phyloP scores from a whole-genome alignment of 2,797 vertebrate species.

The Ctenopoma kingsleyae region DNA sequence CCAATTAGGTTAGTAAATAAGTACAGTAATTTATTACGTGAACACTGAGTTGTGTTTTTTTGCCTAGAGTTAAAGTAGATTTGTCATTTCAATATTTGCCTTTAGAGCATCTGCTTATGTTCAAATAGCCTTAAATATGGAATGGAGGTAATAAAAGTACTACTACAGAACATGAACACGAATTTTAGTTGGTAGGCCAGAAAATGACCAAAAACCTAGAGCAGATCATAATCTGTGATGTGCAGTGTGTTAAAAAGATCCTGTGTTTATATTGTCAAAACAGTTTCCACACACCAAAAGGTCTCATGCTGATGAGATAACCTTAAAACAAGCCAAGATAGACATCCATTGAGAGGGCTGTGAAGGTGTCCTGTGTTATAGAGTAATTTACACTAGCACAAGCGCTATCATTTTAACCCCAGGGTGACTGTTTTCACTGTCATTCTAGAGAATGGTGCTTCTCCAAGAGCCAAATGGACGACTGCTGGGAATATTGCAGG shows the following conservation, averaged over 20 bases:
- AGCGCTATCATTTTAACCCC: constrained; percentile 83
- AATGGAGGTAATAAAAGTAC: not conserved
- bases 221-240: constrained; percentile 47
- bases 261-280: constrained; percentile 51
- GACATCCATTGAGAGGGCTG: constrained; percentile 56
- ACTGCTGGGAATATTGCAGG: constrained; percentile 80
- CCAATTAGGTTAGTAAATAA: not conserved
- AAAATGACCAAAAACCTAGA: constrained; percentile 39
- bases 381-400: constrained; percentile 79
- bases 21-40: no score
- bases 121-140: not conserved
- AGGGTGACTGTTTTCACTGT: constrained; percentile 79
- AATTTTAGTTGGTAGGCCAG: not conserved
- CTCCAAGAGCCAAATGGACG: constrained; percentile 66
- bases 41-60: no score
- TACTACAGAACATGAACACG: not conserved
- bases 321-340: constrained; percentile 38
- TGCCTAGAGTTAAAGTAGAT: no score
- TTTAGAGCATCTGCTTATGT: not conserved
- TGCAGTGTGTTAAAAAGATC: constrained; percentile 39
- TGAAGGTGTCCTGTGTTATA: constrained; percentile 49
- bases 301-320: constrained; percentile 42
- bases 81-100: not conserved
- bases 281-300: constrained; percentile 45
- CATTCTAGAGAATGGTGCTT: constrained; percentile 66